Percentiles rank a stretch among this genome's conserved stretches.
These are phyloP conservation scores for Drosophila navojoa DNA, from an alignment of 1,140 invertebrate genomes.

Conservation along the genomic window DNA sequence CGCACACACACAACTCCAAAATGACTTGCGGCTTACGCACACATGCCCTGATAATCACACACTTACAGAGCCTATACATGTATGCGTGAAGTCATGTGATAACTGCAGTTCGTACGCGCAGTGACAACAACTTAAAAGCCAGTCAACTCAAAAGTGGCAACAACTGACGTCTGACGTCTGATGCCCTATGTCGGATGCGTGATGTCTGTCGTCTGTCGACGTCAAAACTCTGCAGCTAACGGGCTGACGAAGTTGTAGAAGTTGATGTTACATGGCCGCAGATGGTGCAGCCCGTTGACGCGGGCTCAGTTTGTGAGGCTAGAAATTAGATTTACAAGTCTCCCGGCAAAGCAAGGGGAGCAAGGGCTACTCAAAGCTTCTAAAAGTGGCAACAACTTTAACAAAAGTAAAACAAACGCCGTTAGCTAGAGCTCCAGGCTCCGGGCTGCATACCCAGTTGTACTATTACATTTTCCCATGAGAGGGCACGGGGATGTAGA, in stretches of 20 bases:
- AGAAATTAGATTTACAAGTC: slow-evolving; percentile 79
- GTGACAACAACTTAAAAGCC: slow-evolving; percentile 71
- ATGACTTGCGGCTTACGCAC: slow-evolving; percentile 32
- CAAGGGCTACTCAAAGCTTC: slow-evolving; percentile 48
- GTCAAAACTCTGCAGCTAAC: slow-evolving; percentile 61
- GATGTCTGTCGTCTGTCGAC: too few relatives aligned
- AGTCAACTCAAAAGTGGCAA: slow-evolving; percentile 74
- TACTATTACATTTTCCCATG: slow-evolving; percentile 72
- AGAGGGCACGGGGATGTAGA: slow-evolving; percentile 39
- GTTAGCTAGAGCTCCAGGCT: slow-evolving; percentile 36
- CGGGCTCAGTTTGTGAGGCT: slow-evolving; percentile 50
- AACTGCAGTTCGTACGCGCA: slow-evolving; percentile 46
- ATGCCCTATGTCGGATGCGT: slow-evolving; percentile 7
- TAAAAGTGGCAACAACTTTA: slow-evolving; percentile 67
- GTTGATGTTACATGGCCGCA: slow-evolving; percentile 65
- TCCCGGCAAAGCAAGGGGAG: slow-evolving; percentile 49
- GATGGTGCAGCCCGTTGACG: slow-evolving; percentile 19
- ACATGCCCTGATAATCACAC: slow-evolving; percentile 12
- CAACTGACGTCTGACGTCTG: slow-evolving; percentile 46
- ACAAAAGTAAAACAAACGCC: slow-evolving; percentile 71
- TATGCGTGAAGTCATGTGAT: slow-evolving; percentile 31
- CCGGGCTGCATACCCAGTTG: slow-evolving; percentile 57
- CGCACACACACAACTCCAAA: not conserved
- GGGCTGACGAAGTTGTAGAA: slow-evolving; percentile 69
- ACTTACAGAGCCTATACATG: too few relatives aligned